Conservation (phyloP, 2,888 invertebrate species). For the Pristionchus entomophagus region DNA sequence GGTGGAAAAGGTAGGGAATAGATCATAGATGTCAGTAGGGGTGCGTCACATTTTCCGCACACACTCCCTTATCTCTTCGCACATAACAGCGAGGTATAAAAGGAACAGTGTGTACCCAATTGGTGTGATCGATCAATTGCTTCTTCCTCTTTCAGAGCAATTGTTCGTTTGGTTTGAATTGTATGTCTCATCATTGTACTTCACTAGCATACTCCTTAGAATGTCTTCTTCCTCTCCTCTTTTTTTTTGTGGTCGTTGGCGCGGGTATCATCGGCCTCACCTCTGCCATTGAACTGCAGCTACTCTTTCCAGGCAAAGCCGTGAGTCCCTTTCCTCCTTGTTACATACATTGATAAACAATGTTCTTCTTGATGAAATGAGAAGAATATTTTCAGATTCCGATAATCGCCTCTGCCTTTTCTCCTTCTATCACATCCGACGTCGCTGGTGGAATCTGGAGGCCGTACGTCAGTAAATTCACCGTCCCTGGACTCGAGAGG, state of each 20-base stretch:
- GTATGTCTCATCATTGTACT: no score
- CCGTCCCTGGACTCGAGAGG: background rate
- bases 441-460: constrained; percentile 75
- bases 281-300: constrained; percentile 57
- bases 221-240: background rate
- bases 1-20: background rate
- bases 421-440: constrained; percentile 75
- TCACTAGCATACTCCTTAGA: background rate
- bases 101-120: background rate
- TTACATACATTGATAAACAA: background rate
- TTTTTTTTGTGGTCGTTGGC: constrained; percentile 56
- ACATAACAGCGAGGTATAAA: background rate
- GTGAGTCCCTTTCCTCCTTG: background rate
- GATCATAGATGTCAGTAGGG: background rate
- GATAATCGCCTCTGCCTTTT: constrained; percentile 74
- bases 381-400: constrained; percentile 64
- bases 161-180: no score
- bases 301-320: constrained; percentile 50
- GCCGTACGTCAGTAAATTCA: constrained; percentile 60
- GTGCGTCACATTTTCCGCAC: background rate
- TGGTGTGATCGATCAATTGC: background rate
- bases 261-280: constrained; percentile 65
- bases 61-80: background rate
- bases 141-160: background rate
- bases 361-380: background rate